phyloP scores from a whole-genome alignment of 1,140 invertebrate species.

The Drosophila simulans region DNA sequence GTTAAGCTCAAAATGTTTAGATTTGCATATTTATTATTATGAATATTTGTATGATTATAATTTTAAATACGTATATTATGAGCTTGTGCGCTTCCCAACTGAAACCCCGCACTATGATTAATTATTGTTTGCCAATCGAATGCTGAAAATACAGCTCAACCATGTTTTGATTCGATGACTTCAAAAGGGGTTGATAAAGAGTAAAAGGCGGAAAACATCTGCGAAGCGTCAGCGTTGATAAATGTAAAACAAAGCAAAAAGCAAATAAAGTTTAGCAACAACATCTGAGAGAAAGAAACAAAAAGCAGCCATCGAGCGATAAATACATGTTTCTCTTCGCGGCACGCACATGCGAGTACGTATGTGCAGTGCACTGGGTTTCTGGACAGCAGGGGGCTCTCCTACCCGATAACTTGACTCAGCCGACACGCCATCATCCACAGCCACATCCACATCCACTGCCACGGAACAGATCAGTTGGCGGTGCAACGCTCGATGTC shows the following conservation, averaged over 20 bases:
- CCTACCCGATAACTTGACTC: background rate
- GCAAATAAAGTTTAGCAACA: conserved; percentile 48
- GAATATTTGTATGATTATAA: background rate
- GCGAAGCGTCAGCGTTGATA: conserved; percentile 58
- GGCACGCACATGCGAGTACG: conserved; percentile 18
- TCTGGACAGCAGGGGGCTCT: background rate
- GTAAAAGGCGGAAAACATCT: conserved; percentile 46
- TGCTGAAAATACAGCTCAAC: conserved; percentile 14
- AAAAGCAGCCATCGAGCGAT: conserved; percentile 53
- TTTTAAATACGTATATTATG: background rate
- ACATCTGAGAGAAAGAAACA: conserved; percentile 53
- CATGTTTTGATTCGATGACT: conserved; percentile 27
- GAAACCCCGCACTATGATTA: conserved; percentile 3
- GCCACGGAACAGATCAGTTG: conserved; percentile 38
- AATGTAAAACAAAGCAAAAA: conserved; percentile 49
- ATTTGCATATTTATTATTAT: background rate
- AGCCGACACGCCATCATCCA: conserved; percentile 38
- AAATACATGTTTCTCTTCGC: conserved; percentile 63
- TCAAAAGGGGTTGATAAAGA: conserved; percentile 41
- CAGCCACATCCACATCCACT: background rate
- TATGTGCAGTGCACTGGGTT: conserved; percentile 5
- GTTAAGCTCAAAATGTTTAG: background rate
- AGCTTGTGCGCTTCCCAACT: background rate
- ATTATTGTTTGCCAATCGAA: conserved; percentile 3
- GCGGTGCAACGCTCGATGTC: conserved; percentile 38